Evolutionary conservation across 2,888 invertebrate genomes (phyloP).

Genomic region (Cheilosia urbana): DNA sequence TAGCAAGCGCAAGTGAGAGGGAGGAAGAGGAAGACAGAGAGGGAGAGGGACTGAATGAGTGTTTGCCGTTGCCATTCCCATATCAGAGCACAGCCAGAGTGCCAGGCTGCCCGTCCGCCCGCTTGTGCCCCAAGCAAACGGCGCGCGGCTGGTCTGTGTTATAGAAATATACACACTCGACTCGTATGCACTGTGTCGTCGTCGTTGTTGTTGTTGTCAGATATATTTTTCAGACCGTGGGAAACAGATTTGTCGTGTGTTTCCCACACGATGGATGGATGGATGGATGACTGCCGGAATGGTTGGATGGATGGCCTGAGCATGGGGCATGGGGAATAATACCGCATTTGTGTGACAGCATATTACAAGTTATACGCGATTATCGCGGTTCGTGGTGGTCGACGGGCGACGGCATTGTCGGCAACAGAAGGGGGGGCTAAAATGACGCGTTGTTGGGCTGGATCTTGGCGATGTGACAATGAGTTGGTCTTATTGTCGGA

Average conservation of each 20-base stretch:
- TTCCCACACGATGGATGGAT: conserved; percentile 83
- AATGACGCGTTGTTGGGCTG: conserved; percentile 42
- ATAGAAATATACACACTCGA: conserved; percentile 16
- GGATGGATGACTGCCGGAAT: conserved; percentile 71
- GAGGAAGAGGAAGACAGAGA: conserved; percentile 18
- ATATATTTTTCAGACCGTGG: conserved; percentile 77
- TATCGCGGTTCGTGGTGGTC: conserved; percentile 47
- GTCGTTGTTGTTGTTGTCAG: conserved; percentile 71
- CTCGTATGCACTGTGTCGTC: conserved; percentile 44
- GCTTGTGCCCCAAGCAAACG: conserved; percentile 61
- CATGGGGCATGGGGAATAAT: conserved; percentile 72
- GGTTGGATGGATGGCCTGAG: conserved; percentile 63
- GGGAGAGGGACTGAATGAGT: conserved; percentile 3
- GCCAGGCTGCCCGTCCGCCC: conserved; percentile 38
- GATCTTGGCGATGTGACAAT: conserved; percentile 37
- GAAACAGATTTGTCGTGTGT: conserved; percentile 78
- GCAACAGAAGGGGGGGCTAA: conserved; percentile 7
- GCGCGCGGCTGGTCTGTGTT: background rate
- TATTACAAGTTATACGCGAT: conserved; percentile 66
- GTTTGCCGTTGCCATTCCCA: conserved; percentile 24
- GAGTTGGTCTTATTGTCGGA: conserved; percentile 61
- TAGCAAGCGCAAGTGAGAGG: conserved; percentile 18
- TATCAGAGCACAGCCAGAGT: background rate
- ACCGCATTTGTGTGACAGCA: conserved; percentile 66
- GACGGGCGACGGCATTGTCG: background rate